A percentile compares a stretch with the other conserved stretches of the same genome.
phyloP scores from a whole-genome alignment of 2,888 invertebrate genomes.

The Cryptocephalus moraei region DNA sequence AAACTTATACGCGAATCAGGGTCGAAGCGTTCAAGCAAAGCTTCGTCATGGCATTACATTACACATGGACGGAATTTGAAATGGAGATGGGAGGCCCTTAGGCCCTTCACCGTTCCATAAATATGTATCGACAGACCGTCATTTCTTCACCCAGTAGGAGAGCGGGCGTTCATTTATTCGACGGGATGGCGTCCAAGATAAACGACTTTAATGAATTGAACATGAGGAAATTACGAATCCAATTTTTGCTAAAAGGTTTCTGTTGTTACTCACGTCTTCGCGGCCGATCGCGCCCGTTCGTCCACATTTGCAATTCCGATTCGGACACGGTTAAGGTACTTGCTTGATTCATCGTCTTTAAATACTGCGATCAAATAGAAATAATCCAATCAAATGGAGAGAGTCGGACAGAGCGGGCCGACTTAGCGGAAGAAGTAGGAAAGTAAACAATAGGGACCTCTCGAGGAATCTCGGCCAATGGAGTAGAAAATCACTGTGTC shows the following conservation, averaged over 20 bases:
- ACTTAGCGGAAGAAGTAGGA: no score
- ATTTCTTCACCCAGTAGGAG: conserved; percentile 2
- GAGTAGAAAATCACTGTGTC: no score
- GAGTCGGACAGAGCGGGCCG: no score
- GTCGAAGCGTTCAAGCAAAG: no score
- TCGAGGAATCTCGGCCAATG: no score
- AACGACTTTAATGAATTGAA: conserved; percentile 38
- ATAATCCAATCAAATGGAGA: no score
- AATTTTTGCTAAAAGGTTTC: conserved; percentile 39
- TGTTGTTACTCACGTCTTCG: conserved; percentile 25
- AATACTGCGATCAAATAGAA: no score
- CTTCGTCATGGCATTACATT: no score
- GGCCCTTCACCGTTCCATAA: conserved; percentile 5
- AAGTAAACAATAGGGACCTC: no score
- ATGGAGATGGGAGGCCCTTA: conserved; percentile 7
- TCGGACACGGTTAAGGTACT: not conserved
- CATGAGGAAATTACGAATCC: conserved; percentile 36
- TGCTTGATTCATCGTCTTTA: no score
- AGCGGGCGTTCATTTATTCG: conserved; percentile 15
- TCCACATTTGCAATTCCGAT: not conserved
- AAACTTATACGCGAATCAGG: no score
- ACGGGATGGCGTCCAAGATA: conserved; percentile 26
- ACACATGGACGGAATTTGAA: conserved; percentile 9
- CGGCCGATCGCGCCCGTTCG: not conserved
- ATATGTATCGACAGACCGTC: conserved; percentile 11